These are phyloP conservation scores for Eupithecia dodoneata DNA, from an alignment of 2,888 invertebrate species.

Conservation along the genomic window DNA sequence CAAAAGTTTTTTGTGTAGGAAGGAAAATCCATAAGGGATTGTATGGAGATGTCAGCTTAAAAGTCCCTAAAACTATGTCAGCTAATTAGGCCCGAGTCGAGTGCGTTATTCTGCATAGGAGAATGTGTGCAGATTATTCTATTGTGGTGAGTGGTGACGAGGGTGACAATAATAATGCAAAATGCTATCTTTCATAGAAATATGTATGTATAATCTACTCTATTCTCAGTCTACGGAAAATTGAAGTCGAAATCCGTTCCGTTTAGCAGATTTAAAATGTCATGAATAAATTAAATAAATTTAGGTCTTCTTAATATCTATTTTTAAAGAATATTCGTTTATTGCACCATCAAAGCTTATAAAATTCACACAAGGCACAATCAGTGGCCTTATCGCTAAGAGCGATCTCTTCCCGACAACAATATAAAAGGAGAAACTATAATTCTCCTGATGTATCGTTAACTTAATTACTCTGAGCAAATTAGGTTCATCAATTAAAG, in stretches of 20 bases:
- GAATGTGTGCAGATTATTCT: neutral
- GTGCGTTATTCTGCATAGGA: slow-evolving; percentile 4
- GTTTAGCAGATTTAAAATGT: neutral
- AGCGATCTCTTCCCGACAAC: neutral
- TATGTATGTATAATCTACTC: no score
- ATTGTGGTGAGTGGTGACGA: neutral
- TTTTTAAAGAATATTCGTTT: no score
- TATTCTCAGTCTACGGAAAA: neutral
- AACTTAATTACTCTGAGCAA: no score
- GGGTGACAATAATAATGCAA: neutral
- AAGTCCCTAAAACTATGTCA: neutral
- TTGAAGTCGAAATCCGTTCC: no score
- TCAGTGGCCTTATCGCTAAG: neutral
- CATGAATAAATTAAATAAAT: no score
- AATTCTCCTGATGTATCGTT: neutral
- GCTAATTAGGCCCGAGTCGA: neutral
- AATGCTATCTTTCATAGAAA: neutral
- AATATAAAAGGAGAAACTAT: neutral
- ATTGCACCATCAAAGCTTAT: no score
- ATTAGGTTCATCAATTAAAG: neutral
- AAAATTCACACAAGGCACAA: neutral
- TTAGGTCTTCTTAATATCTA: no score
- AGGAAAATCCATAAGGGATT: no score
- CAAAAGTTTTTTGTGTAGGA: no score
- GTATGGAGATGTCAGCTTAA: no score